A percentile compares a stretch with the other conserved stretches of the same genome.
phyloP scores from a whole-genome alignment of 2,113 vertebrate genomes.

The Sakesphorus luctuosus region DNA sequence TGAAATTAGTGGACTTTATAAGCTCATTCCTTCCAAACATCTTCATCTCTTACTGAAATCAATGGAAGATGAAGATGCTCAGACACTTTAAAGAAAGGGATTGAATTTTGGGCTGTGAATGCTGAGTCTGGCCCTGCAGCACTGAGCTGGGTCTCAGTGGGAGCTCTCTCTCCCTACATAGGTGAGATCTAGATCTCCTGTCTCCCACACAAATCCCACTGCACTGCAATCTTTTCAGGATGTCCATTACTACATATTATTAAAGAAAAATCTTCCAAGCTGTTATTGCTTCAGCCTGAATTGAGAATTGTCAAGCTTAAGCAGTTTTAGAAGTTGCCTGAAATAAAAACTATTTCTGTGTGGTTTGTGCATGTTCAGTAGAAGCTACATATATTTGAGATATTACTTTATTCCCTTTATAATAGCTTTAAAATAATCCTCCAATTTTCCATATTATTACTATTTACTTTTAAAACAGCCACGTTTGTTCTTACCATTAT shows the following conservation, averaged over 20 bases:
- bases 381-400: not conserved
- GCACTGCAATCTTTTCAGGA: not conserved
- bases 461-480: not conserved
- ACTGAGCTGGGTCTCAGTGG: not conserved
- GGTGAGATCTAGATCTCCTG: not conserved
- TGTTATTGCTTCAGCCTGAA: not conserved
- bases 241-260: not conserved
- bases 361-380: not conserved
- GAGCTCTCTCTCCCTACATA: not conserved
- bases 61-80: not conserved
- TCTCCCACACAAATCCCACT: not conserved
- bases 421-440: not conserved
- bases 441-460: not conserved
- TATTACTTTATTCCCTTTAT: not conserved
- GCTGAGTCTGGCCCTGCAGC: not conserved
- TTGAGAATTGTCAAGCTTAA: not conserved
- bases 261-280: not conserved
- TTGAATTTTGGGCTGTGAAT: not conserved
- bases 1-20: not conserved
- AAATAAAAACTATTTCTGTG: not conserved
- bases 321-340: not conserved
- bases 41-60: not conserved
- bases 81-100: not conserved
- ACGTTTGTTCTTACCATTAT: not conserved
- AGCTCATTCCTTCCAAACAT: not conserved